Percentiles rank a stretch among this genome's conserved stretches.
These are phyloP conservation scores for Hypomecis atomaria DNA, from an alignment of 2,888 invertebrate species.

Conservation along the genomic window DNA sequence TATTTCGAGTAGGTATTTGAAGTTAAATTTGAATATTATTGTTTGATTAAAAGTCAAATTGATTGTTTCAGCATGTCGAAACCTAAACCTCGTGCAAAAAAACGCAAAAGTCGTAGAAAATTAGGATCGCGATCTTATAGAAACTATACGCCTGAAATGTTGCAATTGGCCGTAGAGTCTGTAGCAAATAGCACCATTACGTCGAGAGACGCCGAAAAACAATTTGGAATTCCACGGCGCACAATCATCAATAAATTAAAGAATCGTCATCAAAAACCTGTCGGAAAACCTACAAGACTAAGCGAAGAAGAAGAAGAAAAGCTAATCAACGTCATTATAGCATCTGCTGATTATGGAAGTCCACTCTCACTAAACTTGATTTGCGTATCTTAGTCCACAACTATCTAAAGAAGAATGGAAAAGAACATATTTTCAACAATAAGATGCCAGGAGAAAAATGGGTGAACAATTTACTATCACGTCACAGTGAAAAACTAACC, in stretches of 20 bases:
- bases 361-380: slow-evolving; percentile 41
- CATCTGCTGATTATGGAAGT: slow-evolving; percentile 32
- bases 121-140: slow-evolving; percentile 13
- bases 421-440: slow-evolving; percentile 17
- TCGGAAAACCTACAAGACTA: not conserved
- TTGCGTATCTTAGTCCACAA: slow-evolving; percentile 37
- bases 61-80: too few relatives aligned
- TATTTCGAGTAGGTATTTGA: too few relatives aligned
- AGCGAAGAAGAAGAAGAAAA: slow-evolving; percentile 33
- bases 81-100: too few relatives aligned
- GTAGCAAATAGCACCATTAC: slow-evolving; percentile 15
- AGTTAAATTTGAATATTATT: too few relatives aligned
- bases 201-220: slow-evolving; percentile 31
- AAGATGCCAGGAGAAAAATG: slow-evolving; percentile 26
- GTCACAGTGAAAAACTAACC: slow-evolving; percentile 1
- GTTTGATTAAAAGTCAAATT: too few relatives aligned
- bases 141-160: slow-evolving; percentile 22
- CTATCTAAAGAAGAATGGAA: slow-evolving; percentile 37
- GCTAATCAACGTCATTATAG: slow-evolving; percentile 30
- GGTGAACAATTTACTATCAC: not conserved
- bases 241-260: slow-evolving; percentile 37
- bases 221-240: slow-evolving; percentile 37
- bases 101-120: slow-evolving; percentile 4
- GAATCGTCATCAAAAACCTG: slow-evolving; percentile 16
- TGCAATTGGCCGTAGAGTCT: slow-evolving; percentile 11